A percentile compares a stretch with the other conserved stretches of the same genome.
Conservation (phyloP, 1,140 invertebrate genomes). For the Drosophila tristis region DNA sequence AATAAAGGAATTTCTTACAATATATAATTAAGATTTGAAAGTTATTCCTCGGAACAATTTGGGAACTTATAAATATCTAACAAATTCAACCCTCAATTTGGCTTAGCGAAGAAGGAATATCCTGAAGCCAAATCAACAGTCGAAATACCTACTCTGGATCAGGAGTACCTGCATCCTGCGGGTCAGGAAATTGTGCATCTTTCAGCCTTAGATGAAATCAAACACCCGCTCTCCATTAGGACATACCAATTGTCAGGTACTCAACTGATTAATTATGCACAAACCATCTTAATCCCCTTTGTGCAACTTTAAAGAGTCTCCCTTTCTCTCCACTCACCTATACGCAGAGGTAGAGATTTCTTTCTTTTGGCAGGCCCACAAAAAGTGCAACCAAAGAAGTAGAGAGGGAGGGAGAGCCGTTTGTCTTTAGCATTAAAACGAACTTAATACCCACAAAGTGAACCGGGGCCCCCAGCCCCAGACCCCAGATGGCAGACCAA, state of each 20-base stretch:
- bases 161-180: too few species aligned
- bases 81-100: too few species aligned
- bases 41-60: too few species aligned
- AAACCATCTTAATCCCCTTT: constrained; percentile 40
- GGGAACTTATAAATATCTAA: too few species aligned
- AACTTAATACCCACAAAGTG: constrained; percentile 80
- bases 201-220: not conserved
- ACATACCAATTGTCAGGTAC: not conserved
- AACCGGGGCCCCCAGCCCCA: constrained; percentile 12
- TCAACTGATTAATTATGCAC: constrained; percentile 34
- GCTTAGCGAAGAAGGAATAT: too few species aligned
- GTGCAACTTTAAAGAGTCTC: constrained; percentile 48
- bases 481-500: constrained; percentile 13
- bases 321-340: constrained; percentile 10
- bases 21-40: too few species aligned
- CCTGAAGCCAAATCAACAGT: not conserved
- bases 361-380: constrained; percentile 37
- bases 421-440: constrained; percentile 72
- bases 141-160: not conserved
- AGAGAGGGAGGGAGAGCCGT: constrained; percentile 31
- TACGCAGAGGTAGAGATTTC: not conserved
- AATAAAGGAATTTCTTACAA: not conserved
- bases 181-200: not conserved
- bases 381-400: constrained; percentile 48
- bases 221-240: not conserved